phyloP scores from a whole-genome alignment of 2,888 invertebrate species.

The Ecliptopera silaceata region DNA sequence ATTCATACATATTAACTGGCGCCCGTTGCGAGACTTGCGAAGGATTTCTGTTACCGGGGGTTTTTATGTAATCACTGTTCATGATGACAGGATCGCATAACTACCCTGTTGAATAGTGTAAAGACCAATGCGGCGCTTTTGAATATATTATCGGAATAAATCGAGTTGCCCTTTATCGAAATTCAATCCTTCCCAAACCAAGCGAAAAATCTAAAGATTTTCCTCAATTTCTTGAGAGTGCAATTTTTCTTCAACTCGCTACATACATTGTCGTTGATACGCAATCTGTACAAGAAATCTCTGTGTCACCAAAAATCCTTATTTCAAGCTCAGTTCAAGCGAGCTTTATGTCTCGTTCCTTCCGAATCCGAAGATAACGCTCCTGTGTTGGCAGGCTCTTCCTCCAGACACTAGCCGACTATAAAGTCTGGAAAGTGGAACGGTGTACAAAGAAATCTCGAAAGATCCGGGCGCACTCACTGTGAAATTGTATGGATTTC shows the following conservation, averaged over 20 bases:
- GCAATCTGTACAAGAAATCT: constrained; percentile 52
- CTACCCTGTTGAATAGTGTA: too few relatives aligned
- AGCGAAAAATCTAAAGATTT: constrained; percentile 33
- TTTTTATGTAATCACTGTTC: constrained; percentile 27
- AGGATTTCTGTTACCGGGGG: constrained; percentile 41
- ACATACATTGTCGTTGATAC: constrained; percentile 45
- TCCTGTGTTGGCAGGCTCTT: constrained; percentile 44
- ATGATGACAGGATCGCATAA: background rate
- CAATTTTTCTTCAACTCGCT: constrained; percentile 35
- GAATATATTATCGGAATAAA: constrained; percentile 26
- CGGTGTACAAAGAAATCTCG: constrained; percentile 41
- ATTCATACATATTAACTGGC: constrained; percentile 78
- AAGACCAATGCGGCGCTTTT: constrained; percentile 9
- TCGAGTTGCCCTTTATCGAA: constrained; percentile 30
- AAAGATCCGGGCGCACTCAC: constrained; percentile 53
- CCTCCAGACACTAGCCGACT: constrained; percentile 41
- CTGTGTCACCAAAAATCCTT: constrained; percentile 54
- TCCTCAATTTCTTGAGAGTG: constrained; percentile 35
- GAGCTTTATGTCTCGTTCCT: constrained; percentile 64
- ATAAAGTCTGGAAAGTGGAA: constrained; percentile 49
- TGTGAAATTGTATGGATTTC: constrained; percentile 57
- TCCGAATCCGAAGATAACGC: constrained; percentile 65
- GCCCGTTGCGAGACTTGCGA: constrained; percentile 48
- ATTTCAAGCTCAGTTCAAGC: constrained; percentile 54
- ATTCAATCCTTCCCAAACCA: constrained; percentile 29